These are phyloP conservation scores for Dolichallabes microphthalmus DNA, from an alignment of 2,113 vertebrate genomes.

Conservation along the genomic window DNA sequence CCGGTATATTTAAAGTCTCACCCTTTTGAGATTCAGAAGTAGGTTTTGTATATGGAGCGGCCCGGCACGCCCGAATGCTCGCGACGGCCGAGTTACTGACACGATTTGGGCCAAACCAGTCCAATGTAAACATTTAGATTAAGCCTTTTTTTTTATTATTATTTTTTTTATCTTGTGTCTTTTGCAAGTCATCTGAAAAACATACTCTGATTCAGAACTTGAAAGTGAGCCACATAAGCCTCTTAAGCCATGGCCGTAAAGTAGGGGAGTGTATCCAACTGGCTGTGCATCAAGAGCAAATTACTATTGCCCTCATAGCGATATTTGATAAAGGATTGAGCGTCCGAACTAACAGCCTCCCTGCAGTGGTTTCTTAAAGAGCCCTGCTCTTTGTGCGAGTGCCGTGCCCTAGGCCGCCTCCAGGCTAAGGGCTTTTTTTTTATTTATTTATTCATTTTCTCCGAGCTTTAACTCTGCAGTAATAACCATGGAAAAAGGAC, in stretches of 20 bases:
- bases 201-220: not conserved
- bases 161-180: not conserved
- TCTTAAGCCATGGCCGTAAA: not conserved
- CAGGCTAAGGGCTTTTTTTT: not conserved
- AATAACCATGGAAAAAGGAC: constrained; percentile 18
- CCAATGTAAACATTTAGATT: constrained; percentile 2
- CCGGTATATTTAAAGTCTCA: constrained; percentile 22
- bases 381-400: constrained; percentile 14
- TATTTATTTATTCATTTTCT: not conserved
- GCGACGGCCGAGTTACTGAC: not conserved
- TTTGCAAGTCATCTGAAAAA: constrained; percentile 23
- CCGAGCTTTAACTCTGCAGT: not conserved
- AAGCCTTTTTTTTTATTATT: not conserved
- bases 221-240: not conserved
- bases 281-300: constrained; percentile 18
- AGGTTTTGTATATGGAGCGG: constrained; percentile 24
- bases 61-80: not conserved
- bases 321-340: constrained; percentile 25
- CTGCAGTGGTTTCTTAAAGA: constrained; percentile 24
- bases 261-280: not conserved
- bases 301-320: constrained; percentile 5
- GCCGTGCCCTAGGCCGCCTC: constrained; percentile 16
- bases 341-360: constrained; percentile 3
- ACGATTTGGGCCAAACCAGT: not conserved
- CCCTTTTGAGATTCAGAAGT: constrained; percentile 9